Evolutionary conservation across 2,888 invertebrate genomes (phyloP).

Genomic region (Brachynemurus nebulosus): DNA sequence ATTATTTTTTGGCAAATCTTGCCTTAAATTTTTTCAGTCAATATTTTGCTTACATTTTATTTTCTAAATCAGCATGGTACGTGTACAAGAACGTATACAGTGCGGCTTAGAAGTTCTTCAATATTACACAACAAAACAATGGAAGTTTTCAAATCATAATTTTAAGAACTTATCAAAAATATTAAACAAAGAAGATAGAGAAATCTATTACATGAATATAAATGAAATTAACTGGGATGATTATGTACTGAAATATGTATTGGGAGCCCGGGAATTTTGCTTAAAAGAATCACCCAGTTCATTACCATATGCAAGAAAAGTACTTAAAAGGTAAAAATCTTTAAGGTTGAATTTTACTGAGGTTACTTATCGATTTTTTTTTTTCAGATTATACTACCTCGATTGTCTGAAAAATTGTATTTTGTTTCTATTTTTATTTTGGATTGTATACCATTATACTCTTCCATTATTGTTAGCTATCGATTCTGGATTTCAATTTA

Average conservation of each 20-base stretch:
- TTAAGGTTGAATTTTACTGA: not conserved
- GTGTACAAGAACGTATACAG: conserved; percentile 44
- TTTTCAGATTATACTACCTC: conserved; percentile 3
- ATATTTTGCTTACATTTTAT: no score
- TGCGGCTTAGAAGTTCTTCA: conserved; percentile 51
- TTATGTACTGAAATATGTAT: conserved; percentile 55
- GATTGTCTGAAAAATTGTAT: conserved; percentile 1
- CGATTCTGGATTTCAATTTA: not conserved
- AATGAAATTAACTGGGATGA: conserved; percentile 43
- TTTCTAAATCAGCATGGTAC: conserved; percentile 55
- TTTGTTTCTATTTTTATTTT: not conserved
- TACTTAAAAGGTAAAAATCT: not conserved
- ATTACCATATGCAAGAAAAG: conserved; percentile 52
- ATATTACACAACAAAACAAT: conserved; percentile 69
- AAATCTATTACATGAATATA: conserved; percentile 43
- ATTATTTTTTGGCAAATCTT: no score
- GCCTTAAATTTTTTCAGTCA: not conserved
- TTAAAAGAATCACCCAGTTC: conserved; percentile 70
- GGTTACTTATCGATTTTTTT: not conserved
- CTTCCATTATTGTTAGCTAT: not conserved
- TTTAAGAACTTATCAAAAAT: conserved; percentile 31
- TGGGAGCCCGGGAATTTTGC: conserved; percentile 72
- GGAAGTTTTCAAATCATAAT: conserved; percentile 59
- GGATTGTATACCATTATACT: not conserved
- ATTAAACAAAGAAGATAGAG: conserved; percentile 39